Percentiles rank a stretch among this genome's conserved stretches.
These are phyloP conservation scores for Pogoniulus pusillus DNA, from an alignment of 2,797 vertebrate species.

Conservation along the genomic window DNA sequence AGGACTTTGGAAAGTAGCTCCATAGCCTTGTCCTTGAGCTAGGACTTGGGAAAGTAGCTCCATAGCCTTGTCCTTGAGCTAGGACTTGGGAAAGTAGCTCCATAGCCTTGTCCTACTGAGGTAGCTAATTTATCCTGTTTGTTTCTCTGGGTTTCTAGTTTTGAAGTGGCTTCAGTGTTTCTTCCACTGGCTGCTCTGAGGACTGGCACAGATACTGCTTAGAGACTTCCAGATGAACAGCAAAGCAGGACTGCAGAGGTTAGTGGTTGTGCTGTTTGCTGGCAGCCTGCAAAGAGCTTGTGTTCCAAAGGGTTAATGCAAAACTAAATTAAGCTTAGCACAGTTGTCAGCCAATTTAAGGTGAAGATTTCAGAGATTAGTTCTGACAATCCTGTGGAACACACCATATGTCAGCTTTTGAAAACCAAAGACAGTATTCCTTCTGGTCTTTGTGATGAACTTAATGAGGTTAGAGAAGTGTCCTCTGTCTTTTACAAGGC, in stretches of 20 bases:
- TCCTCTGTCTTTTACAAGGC: slow-evolving; percentile 48
- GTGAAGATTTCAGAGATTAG: slow-evolving; percentile 67
- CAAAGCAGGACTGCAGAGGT: slow-evolving; percentile 29
- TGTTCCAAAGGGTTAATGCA: slow-evolving; percentile 64
- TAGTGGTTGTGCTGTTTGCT: slow-evolving; percentile 16
- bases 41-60: neutral
- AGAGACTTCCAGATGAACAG: slow-evolving; percentile 31
- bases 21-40: too few relatives aligned
- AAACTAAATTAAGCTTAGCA: slow-evolving; percentile 56
- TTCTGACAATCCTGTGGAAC: slow-evolving; percentile 69
- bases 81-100: too few relatives aligned
- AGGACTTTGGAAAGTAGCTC: too few relatives aligned
- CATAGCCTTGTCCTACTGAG: too few relatives aligned
- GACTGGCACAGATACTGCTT: slow-evolving; percentile 1
- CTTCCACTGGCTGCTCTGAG: neutral
- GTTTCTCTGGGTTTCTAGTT: neutral
- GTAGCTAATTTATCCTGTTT: neutral
- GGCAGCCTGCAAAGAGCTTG: slow-evolving; percentile 6
- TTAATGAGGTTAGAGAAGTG: slow-evolving; percentile 66
- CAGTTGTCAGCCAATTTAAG: slow-evolving; percentile 66
- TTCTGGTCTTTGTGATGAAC: slow-evolving; percentile 67
- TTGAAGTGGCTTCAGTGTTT: neutral
- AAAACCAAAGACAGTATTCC: slow-evolving; percentile 57
- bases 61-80: neutral
- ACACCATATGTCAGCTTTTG: slow-evolving; percentile 70